Evolutionary conservation across 2,888 invertebrate genomes (phyloP).

Genomic region (Drosophila hamatofila): DNA sequence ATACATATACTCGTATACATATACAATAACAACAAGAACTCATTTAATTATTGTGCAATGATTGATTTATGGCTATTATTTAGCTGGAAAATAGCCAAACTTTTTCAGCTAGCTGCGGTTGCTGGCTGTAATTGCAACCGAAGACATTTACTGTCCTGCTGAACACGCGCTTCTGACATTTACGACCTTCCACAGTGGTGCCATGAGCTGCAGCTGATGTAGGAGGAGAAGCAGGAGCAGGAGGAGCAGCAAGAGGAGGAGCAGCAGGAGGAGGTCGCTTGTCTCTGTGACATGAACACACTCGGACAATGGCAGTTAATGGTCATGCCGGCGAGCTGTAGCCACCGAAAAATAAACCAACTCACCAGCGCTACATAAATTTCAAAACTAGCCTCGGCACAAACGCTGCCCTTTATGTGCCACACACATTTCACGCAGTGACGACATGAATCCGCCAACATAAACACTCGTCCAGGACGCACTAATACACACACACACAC

Average conservation of each 20-base stretch:
- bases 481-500: conserved; percentile 41
- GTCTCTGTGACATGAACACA: conserved; percentile 73
- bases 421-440: conserved; percentile 82
- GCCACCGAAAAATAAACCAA: conserved; percentile 73
- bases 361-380: conserved; percentile 81
- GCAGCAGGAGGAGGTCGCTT: conserved; percentile 11
- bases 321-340: conserved; percentile 66
- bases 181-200: conserved; percentile 78
- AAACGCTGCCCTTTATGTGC: conserved; percentile 60
- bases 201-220: conserved; percentile 42
- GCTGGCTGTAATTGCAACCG: conserved; percentile 78
- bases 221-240: background rate
- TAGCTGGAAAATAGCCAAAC: conserved; percentile 37
- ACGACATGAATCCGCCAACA: conserved; percentile 81
- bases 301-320: conserved; percentile 73
- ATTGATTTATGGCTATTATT: conserved; percentile 63
- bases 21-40: background rate
- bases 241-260: conserved; percentile 14
- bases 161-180: conserved; percentile 79
- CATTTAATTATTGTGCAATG: conserved; percentile 63
- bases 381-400: conserved; percentile 74
- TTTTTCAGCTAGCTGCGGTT: conserved; percentile 11
- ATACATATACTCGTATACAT: background rate
- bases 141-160: conserved; percentile 78
- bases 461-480: conserved; percentile 70